These are phyloP conservation scores for Dicrostonyx torquatus DNA, from an alignment of 2,797 vertebrate species.

Conservation along the genomic window DNA sequence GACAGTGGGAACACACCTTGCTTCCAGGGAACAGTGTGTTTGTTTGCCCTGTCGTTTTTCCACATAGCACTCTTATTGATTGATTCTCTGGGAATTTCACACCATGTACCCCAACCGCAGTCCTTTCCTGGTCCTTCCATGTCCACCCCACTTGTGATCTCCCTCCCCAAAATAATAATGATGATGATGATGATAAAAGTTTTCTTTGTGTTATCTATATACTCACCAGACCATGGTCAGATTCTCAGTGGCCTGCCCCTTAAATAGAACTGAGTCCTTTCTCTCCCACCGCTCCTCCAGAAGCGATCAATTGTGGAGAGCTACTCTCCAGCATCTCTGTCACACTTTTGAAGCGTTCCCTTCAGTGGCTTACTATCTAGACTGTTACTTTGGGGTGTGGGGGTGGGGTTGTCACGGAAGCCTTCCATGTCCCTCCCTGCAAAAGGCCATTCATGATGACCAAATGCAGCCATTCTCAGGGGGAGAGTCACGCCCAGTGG, in stretches of 20 bases:
- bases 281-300: too few species aligned
- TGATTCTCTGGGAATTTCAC: not conserved
- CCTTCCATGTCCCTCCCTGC: not conserved
- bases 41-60: not conserved
- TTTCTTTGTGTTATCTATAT: not conserved
- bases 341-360: not conserved
- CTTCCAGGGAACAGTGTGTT: accelerated
- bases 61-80: not conserved
- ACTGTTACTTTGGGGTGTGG: not conserved
- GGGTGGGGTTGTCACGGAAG: not conserved
- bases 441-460: not conserved
- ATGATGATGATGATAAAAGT: not conserved
- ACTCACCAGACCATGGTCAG: not conserved
- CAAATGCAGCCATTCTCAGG: accelerated
- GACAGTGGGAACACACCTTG: not conserved
- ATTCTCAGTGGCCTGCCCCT: not conserved
- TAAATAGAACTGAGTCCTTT: not conserved
- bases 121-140: not conserved
- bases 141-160: not conserved
- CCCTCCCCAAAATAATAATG: not conserved
- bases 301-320: not conserved
- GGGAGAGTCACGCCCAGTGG: not conserved
- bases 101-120: not conserved
- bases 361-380: not conserved
- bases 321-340: not conserved